Evolutionary conservation across 2,888 invertebrate genomes (phyloP), one percentile per base, ranked within the genome.

Genomic region (Gastracanthus pulcherrimus): DNA sequence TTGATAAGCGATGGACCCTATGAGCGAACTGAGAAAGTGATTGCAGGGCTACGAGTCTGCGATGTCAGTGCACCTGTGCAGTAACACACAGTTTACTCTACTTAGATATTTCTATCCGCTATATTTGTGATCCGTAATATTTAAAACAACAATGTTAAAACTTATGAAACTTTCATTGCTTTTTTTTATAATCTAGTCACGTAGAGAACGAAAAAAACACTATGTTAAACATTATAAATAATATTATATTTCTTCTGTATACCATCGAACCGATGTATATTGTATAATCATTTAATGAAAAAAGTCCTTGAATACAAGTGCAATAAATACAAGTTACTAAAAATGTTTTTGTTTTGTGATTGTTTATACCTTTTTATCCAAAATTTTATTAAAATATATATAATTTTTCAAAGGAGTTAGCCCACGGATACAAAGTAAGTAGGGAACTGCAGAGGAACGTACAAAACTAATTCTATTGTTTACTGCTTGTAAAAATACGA

Each of bases 141-240:
- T 77, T n/a, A 67, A 71, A 80, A 69, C n/a, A 55, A 77, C n/a
- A 66, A 67, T 74, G 74, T 81, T 80, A 72, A 77, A 70, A 75
- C 70, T 69, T 66, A 72, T 75, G 13, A 66, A 67, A 77, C 48
- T 67, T 72, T 76, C 60, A 78, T 82, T 80, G 55, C 74, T 85
- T 89, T 86, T 85, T 85, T 87, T 88, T 88, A 89, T 90, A 88
- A 90, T 90, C 90, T 90, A 90, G 90, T 90, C 90, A 90, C 83
- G 86, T 89, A 90, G 88, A 89, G 86, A 80, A 76, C 60, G 48
- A 78, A 87, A 87, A 87, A 86, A 85, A 83, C 11, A 84, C 79
- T 87, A 87, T 89, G 87, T 89, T 88, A 86, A 87, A 88, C 84
- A 87, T 84, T 85, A 82, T 84, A 84, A 87, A 78, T 75, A 75